Evolutionary conservation across 2,888 invertebrate species (phyloP), one percentile per base, ranked within the genome.

Genomic region (Hyles lineata): DNA sequence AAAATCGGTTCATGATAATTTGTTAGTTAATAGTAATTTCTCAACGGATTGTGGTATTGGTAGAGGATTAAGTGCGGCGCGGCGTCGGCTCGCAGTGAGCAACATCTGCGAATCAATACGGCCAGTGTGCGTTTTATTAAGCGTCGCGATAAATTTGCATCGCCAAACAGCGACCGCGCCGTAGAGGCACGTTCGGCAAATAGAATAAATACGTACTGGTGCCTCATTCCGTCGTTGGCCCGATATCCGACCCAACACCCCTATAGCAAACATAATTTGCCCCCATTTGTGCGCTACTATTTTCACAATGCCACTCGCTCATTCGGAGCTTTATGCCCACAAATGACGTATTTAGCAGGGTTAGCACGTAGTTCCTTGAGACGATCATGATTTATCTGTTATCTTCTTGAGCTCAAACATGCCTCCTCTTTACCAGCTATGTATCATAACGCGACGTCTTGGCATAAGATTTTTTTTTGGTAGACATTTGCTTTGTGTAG

Each of bases 101-200:
- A 87, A 87, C 88, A 90, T 91, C 89, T 90, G 89, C 83, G 88
- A 90, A 93, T 92, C 91, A 91, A 91, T 91, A 89, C 87, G 87
- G 86, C 87, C 82, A 88, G 86, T 85, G 85, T 85, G 89, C 90
- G 87, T 92, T 93, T 92, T 92, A 92, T 91, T 90, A 92, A 92
- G 87, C 89, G 88, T 86, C 86, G 87, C 90, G 89, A 93, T 93
- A 92, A 92, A 93, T 93, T 94, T 93, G 92, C 93, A 94, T 94
- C 90, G 87, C 88, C 91, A 92, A 94, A 92, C 90, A 92, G 89
- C 84, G 88, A 82, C 90, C 88, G 88, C 87, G 87, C 87, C 87
- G 85, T 83, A 85, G 89, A 86, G 85, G 92, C 94, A 94, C 94
- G 93, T 93, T 93, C 93, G 83, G 86, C 89, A 93, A 93, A 94